A percentile compares a stretch with the other conserved stretches of the same genome.
phyloP scores from a whole-genome alignment of 2,113 vertebrate species.

The Pteronura brasiliensis region DNA sequence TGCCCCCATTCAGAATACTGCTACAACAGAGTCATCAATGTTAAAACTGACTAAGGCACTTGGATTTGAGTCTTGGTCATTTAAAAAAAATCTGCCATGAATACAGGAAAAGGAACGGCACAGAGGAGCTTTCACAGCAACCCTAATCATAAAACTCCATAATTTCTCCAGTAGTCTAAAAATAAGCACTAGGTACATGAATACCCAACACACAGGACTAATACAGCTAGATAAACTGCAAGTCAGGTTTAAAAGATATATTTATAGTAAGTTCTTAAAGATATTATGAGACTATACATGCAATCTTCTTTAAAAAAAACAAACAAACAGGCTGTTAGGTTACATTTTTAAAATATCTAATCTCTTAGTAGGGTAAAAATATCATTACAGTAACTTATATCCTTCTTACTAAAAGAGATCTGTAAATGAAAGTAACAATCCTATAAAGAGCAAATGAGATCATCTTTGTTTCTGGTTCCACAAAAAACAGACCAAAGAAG shows the following conservation, averaged over 20 bases:
- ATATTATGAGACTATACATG: background rate
- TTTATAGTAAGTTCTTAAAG: background rate
- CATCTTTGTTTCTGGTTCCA: background rate
- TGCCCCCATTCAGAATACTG: background rate
- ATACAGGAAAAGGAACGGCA: background rate
- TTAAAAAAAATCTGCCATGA: constrained; percentile 22
- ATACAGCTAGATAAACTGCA: constrained; percentile 28
- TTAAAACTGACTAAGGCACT: constrained; percentile 28
- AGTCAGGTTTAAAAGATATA: background rate
- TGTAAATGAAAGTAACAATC: background rate
- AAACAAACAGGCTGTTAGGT: background rate
- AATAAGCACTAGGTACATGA: background rate
- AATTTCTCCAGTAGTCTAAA: constrained; percentile 8
- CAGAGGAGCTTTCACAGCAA: background rate
- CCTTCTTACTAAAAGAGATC: constrained; percentile 19
- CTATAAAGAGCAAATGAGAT: background rate
- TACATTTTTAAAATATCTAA: background rate
- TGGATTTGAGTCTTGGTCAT: background rate
- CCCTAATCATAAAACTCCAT: background rate
- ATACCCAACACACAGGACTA: constrained; percentile 21
- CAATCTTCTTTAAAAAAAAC: background rate
- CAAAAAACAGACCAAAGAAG: constrained; percentile 1
- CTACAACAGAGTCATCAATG: background rate
- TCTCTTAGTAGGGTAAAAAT: background rate
- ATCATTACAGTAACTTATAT: background rate